A percentile compares a stretch with the other conserved stretches of the same genome.
phyloP scores from a whole-genome alignment of 2,113 vertebrate genomes.

The Eudyptes chrysolophus region DNA sequence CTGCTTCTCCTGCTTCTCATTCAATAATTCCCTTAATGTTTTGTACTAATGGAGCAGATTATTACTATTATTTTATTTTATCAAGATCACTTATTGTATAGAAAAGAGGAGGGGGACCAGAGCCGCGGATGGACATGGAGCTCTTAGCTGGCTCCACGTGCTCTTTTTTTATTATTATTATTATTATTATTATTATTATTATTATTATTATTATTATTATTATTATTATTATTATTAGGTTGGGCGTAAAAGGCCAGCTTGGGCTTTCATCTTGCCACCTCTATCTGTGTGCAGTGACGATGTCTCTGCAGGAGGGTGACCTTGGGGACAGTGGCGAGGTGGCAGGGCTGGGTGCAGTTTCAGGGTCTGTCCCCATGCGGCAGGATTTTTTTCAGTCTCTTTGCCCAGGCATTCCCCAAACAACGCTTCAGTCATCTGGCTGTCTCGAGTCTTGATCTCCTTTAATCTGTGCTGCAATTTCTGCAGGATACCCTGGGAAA shows the following conservation, averaged over 20 bases:
- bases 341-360: neutral
- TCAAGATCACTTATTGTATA: conserved; percentile 60
- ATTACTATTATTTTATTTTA: conserved; percentile 73
- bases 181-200: conserved; percentile 8
- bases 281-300: neutral
- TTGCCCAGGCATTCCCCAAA: neutral
- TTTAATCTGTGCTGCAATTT: conserved; percentile 3
- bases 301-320: neutral
- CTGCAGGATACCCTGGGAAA: conserved; percentile 4
- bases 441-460: neutral
- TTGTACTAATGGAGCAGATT: conserved; percentile 69
- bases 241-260: neutral
- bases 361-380: fast-evolving
- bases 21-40: conserved; percentile 66
- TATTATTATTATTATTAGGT: neutral
- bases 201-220: neutral
- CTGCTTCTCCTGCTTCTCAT: conserved; percentile 46
- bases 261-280: neutral
- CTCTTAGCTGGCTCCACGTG: neutral
- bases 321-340: neutral
- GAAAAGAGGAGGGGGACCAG: neutral
- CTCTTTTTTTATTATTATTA: neutral
- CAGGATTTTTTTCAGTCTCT: neutral
- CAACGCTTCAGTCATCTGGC: neutral
- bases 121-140: neutral